Conservation (phyloP, 30 jellyfish, hydroid and myxozoan genomes). For the Chironex yamaguchii region DNA sequence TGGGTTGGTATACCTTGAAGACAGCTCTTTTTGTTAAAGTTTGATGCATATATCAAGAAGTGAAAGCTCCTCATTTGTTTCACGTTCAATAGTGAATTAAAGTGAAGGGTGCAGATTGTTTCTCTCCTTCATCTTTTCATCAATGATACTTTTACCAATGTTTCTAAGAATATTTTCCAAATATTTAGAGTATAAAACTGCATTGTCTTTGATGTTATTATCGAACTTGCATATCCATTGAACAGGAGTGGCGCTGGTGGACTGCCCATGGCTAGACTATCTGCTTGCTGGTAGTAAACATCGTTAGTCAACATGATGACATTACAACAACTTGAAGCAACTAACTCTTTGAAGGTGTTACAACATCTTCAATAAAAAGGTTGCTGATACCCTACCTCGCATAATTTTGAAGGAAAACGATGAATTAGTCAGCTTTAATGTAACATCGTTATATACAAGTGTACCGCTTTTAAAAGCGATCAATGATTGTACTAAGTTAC, state of each 20-base stretch:
- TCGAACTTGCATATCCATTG: constrained; percentile 28
- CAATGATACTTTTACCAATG: neutral
- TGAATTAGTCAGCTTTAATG: too few species aligned
- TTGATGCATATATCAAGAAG: constrained; percentile 6
- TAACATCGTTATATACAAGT: too few species aligned
- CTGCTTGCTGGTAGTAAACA: neutral
- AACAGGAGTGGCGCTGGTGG: constrained; percentile 46
- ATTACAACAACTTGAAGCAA: too few species aligned
- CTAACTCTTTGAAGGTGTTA: too few species aligned
- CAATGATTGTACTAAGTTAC: constrained; percentile 35
- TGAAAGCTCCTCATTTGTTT: neutral
- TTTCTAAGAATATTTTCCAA: constrained; percentile 10
- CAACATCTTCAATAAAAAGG: too few species aligned
- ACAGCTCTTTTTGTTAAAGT: neutral
- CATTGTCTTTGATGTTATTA: constrained; percentile 3
- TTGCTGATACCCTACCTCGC: too few species aligned
- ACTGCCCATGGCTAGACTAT: neutral
- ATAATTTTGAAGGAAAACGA: too few species aligned
- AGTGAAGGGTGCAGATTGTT: neutral
- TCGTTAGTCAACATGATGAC: neutral
- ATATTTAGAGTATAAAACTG: neutral
- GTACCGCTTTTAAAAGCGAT: constrained; percentile 32
- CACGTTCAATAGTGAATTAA: constrained; percentile 12
- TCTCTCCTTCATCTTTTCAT: constrained; percentile 4
- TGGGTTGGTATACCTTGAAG: neutral